Evolutionary conservation across 1,140 invertebrate species (phyloP).

Genomic region (Goniozus legneri): DNA sequence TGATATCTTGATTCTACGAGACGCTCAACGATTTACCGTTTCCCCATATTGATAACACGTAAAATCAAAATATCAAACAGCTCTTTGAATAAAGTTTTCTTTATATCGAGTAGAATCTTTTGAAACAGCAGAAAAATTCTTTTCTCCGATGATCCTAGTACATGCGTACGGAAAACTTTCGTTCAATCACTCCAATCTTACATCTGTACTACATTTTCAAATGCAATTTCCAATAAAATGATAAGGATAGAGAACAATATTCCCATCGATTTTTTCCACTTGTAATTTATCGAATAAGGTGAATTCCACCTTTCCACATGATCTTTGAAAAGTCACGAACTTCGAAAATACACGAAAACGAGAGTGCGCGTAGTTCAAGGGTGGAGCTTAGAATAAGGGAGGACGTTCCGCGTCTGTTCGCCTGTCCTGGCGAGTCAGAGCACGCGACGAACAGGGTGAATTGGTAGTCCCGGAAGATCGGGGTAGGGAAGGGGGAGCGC

Average conservation of each 20-base stretch:
- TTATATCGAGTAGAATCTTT: too few relatives aligned
- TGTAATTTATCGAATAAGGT: neutral
- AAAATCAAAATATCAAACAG: too few relatives aligned
- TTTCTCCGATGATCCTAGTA: too few relatives aligned
- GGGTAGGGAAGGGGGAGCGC: conserved; percentile 11
- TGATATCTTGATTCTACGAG: too few relatives aligned
- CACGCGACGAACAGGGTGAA: conserved; percentile 18
- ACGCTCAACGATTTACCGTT: too few relatives aligned
- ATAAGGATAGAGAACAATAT: neutral
- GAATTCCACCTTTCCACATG: neutral
- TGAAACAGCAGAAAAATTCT: too few relatives aligned
- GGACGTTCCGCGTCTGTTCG: conserved; percentile 28
- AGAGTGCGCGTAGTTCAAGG: conserved; percentile 35
- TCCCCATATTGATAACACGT: too few relatives aligned
- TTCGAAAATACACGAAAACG: conserved; percentile 10
- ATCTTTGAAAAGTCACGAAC: too few relatives aligned
- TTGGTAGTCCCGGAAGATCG: conserved; percentile 13
- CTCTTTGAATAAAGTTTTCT: too few relatives aligned
- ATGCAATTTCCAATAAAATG: neutral
- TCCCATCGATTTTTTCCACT: neutral
- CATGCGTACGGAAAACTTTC: too few relatives aligned
- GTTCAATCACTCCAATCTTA: too few relatives aligned
- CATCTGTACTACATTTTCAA: too few relatives aligned
- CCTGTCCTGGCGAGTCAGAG: conserved; percentile 23
- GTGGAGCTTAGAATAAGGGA: conserved; percentile 51